Base-by-base conservation (phyloP, 2,797 vertebrate species). In the Borostomias antarcticus region DNA sequence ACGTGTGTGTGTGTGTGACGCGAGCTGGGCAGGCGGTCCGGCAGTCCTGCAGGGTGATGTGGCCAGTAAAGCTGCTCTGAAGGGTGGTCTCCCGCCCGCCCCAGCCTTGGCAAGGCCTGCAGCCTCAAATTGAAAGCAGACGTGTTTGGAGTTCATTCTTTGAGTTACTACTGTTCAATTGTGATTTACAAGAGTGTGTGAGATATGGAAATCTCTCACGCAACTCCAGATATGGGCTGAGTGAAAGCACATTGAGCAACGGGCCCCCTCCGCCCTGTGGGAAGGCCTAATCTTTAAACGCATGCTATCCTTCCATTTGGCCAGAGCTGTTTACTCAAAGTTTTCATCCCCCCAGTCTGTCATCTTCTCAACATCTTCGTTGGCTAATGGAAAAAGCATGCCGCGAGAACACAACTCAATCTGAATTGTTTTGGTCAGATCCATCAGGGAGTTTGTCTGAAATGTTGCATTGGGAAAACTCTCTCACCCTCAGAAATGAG, bases 71-170 rank as follows among this genome's bases (percentile, higher is more conserved):
- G 86, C 82, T 89, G 83, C 85, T 82, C 86, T 73, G 83, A 92
- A 91, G 93, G 95, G 93, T 93, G 94, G 95, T 94, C 95, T 93
- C 83, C 37, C 75, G 89, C 89, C 92, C 92, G 83, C 87, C 89
- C 82, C 86, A 90, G 91, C 83, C 85, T 91, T 95, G 93, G 95
- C 94, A 91, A 89, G 88, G 78, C 82, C 81, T 81, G 82, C 79
- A 80, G 80, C 76, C 75, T 86, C 82, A 92, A 94, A 96, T 95
- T 92, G 91, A 92, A 97, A 95, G 88, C 96, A 96, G 94, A 91
- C 91, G 78, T 92, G 90, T 93, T 94, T 91, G 89, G 86, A 91
- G 91, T 93, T 95, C 90, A 85, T 93, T 93, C 89, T 89, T 88
- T 92, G 90, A 94, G 91, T 95, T 93, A 94, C 95, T 95, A 94